Conservation (phyloP, 2,113 vertebrate genomes). For the Asarcornis scutulata region DNA sequence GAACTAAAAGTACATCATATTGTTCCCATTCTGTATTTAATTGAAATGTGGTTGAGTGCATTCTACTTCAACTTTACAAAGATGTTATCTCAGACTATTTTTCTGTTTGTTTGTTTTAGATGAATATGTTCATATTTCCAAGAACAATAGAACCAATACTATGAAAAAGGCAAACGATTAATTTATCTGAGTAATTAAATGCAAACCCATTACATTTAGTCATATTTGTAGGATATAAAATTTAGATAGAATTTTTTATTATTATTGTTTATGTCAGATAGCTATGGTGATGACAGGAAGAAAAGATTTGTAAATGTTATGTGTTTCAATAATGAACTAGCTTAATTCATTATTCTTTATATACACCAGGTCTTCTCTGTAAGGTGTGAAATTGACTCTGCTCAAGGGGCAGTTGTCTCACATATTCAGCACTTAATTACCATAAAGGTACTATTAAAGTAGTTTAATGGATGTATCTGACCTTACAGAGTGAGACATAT, state of each 20-base stretch:
- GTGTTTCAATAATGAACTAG: not conserved
- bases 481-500: not conserved
- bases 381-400: not conserved
- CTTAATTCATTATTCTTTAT: not conserved
- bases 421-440: not conserved
- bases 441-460: not conserved
- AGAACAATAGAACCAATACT: not conserved
- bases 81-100: not conserved
- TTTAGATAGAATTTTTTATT: not conserved
- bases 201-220: not conserved
- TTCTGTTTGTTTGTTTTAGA: not conserved
- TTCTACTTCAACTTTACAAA: conserved; percentile 38
- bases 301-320: not conserved
- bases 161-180: not conserved
- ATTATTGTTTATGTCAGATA: not conserved
- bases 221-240: not conserved
- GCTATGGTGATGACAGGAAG: not conserved
- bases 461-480: not conserved
- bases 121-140: not conserved
- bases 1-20: conserved; percentile 52
- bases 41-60: conserved; percentile 22
- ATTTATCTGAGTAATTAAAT: not conserved
- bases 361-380: not conserved
- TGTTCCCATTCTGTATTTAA: conserved; percentile 55
- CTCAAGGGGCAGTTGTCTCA: not conserved